phyloP scores from a whole-genome alignment of 2,113 vertebrate genomes.

The Lonchura striata region DNA sequence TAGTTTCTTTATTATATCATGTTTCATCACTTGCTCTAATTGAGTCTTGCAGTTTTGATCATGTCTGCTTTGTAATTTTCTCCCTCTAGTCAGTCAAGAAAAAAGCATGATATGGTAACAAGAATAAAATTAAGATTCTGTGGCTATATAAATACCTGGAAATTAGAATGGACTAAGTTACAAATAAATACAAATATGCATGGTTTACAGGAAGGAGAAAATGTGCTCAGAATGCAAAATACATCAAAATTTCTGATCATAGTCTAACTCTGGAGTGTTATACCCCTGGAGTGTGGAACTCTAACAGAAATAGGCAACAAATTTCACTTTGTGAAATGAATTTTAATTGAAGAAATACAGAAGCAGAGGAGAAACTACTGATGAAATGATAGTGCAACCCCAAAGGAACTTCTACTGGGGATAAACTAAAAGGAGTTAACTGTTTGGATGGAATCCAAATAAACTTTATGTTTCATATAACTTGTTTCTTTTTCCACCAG shows the following conservation, averaged over 20 bases:
- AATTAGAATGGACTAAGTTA: neutral
- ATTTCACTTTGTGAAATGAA: neutral
- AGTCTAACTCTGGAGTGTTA: neutral
- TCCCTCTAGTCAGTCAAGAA: neutral
- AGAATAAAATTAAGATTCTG: neutral
- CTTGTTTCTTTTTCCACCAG: neutral
- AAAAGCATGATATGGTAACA: neutral
- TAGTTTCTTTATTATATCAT: neutral
- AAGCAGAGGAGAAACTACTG: neutral
- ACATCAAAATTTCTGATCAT: neutral
- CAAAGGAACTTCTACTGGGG: neutral
- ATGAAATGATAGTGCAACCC: neutral
- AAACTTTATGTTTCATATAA: conserved; percentile 27
- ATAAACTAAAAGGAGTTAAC: conserved; percentile 31
- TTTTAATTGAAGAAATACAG: conserved; percentile 29
- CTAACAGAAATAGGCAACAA: neutral
- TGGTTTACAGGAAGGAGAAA: conserved; percentile 3
- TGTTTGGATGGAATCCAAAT: neutral
- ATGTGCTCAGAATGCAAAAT: conserved; percentile 4
- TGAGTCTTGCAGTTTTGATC: neutral
- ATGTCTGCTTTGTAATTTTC: neutral
- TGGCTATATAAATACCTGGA: neutral
- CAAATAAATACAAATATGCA: neutral
- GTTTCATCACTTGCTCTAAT: neutral
- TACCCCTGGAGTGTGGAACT: neutral